Conservation (phyloP, 2,797 vertebrate genomes). For the Hypotaenidia philippensis region DNA sequence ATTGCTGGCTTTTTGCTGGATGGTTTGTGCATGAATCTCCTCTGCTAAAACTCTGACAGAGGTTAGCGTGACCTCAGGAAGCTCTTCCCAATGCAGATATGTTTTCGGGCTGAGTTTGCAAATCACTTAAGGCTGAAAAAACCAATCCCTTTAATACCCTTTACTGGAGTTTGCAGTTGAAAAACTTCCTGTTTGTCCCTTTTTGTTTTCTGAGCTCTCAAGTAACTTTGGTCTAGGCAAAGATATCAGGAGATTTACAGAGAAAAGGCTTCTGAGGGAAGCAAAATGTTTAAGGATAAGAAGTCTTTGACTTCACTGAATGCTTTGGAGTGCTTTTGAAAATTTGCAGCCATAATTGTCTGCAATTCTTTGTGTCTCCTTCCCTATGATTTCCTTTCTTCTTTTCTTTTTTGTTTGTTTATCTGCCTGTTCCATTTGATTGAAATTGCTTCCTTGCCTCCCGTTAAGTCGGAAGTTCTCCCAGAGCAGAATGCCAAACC, state of each 20-base stretch:
- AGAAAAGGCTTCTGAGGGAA: constrained; percentile 8
- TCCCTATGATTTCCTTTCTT: background rate
- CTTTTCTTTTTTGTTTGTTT: constrained; percentile 37
- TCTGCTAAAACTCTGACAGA: background rate
- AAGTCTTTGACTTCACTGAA: constrained; percentile 24
- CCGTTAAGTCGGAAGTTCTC: background rate
- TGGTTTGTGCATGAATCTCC: constrained; percentile 47
- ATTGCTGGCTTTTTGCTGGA: constrained; percentile 36
- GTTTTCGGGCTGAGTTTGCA: constrained; percentile 53
- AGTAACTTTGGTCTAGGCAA: background rate
- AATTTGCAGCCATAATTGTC: constrained; percentile 4
- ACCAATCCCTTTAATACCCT: background rate
- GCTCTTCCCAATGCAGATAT: background rate
- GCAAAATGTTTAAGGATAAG: constrained; percentile 29
- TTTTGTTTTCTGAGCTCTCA: constrained; percentile 46
- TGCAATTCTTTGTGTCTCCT: constrained; percentile 7
- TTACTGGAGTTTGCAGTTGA: background rate
- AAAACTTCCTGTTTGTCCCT: constrained; percentile 31
- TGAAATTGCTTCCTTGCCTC: constrained; percentile 32
- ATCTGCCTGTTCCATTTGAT: constrained; percentile 20
- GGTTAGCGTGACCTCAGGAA: constrained; percentile 8
- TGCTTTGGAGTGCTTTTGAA: background rate
- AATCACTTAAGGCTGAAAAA: constrained; percentile 32
- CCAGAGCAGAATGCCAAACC: background rate
- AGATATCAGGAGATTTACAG: constrained; percentile 13